These are phyloP conservation scores for Lagorchestes hirsutus DNA, from an alignment of 2,797 vertebrate species.

Conservation along the genomic window DNA sequence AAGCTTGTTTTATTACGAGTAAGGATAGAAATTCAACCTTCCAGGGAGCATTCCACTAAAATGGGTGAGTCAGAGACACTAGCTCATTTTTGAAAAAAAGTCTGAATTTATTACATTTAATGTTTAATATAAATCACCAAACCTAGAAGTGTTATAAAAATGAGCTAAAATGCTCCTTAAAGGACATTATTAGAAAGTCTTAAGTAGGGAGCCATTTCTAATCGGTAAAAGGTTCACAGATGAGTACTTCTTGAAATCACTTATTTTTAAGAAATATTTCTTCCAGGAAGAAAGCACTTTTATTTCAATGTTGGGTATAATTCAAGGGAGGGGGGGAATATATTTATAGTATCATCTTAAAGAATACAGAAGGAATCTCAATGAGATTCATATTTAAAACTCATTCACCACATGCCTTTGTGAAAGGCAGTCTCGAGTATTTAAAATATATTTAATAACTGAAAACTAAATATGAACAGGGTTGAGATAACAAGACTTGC, in stretches of 20 bases:
- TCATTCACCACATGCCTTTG: slow-evolving; percentile 56
- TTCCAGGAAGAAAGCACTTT: slow-evolving; percentile 74
- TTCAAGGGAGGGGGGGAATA: slow-evolving; percentile 43
- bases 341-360: slow-evolving; percentile 57
- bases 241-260: slow-evolving; percentile 74
- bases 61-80: slow-evolving; percentile 71
- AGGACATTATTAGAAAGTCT: slow-evolving; percentile 78
- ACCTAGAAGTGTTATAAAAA: slow-evolving; percentile 76
- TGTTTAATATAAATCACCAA: slow-evolving; percentile 80
- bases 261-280: slow-evolving; percentile 79
- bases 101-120: slow-evolving; percentile 80
- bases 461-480: slow-evolving; percentile 15
- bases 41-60: slow-evolving; percentile 59
- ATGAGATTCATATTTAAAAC: slow-evolving; percentile 42
- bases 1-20: slow-evolving; percentile 60
- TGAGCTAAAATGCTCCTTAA: slow-evolving; percentile 80
- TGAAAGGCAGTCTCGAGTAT: slow-evolving; percentile 54
- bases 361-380: slow-evolving; percentile 55
- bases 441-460: slow-evolving; percentile 64
- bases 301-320: slow-evolving; percentile 72
- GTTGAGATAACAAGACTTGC: slow-evolving; percentile 15
- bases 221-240: slow-evolving; percentile 77
- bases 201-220: slow-evolving; percentile 77
- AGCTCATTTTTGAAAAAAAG: slow-evolving; percentile 70
- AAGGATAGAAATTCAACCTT: slow-evolving; percentile 61